phyloP scores from a whole-genome alignment of 64 coral and sea anemone genomes.

The Montipora foliosa region DNA sequence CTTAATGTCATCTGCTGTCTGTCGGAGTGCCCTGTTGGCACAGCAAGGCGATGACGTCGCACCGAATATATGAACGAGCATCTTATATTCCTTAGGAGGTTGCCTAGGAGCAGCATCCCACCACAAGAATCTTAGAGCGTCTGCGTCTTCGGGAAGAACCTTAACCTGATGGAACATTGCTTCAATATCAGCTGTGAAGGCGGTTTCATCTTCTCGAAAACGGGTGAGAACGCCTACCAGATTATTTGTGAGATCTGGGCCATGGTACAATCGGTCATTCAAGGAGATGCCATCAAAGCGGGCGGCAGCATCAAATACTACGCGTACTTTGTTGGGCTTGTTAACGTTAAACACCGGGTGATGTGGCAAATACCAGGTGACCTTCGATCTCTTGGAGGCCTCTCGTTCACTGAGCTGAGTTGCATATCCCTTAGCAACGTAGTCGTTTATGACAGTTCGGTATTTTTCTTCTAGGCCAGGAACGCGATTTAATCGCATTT shows the following conservation, averaged over 20 bases:
- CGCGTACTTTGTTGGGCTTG: conserved; percentile 47
- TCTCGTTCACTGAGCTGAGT: not conserved
- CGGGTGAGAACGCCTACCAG: conserved; percentile 11
- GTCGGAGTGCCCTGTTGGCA: not conserved
- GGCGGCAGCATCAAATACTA: conserved; percentile 68
- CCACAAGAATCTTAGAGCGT: conserved; percentile 46
- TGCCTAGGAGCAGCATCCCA: not conserved
- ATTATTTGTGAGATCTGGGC: conserved; percentile 6
- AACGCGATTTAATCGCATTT: not conserved
- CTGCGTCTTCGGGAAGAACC: conserved; percentile 24
- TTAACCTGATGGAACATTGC: conserved; percentile 57
- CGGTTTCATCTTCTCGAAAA: not conserved
- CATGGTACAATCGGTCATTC: conserved; percentile 19
- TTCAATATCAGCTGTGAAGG: conserved; percentile 27
- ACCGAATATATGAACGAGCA: conserved; percentile 39
- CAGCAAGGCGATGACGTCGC: conserved; percentile 5
- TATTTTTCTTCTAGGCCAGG: conserved; percentile 10
- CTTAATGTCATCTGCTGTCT: not conserved
- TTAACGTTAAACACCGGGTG: conserved; percentile 5
- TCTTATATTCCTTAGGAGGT: conserved; percentile 38
- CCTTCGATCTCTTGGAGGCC: not conserved
- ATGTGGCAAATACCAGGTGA: conserved; percentile 37
- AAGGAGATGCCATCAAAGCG: not conserved
- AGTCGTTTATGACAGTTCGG: not conserved
- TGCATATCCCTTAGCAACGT: not conserved